Evolutionary conservation across 2,797 vertebrate genomes (phyloP).

Genomic region (Spatula clypeata): DNA sequence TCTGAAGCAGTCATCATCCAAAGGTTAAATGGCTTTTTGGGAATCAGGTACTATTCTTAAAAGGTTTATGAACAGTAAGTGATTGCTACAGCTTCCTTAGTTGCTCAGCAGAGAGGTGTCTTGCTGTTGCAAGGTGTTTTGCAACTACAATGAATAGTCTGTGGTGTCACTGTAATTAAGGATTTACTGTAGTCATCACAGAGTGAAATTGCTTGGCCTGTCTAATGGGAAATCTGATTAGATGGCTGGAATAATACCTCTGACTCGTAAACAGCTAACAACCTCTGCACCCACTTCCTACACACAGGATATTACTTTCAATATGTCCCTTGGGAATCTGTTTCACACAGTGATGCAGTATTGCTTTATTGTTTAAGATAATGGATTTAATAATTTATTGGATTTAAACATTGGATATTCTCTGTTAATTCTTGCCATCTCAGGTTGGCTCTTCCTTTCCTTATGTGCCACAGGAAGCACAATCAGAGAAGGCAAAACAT

Average conservation of each 20-base stretch:
- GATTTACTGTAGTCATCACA: not conserved
- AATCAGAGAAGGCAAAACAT: not conserved
- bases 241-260: not conserved
- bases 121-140: not conserved
- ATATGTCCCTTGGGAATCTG: not conserved
- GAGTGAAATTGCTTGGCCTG: not conserved
- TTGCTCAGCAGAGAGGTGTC: not conserved
- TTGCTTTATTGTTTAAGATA: not conserved
- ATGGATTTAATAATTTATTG: not conserved
- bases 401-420: not conserved
- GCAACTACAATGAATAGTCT: not conserved
- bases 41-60: not conserved
- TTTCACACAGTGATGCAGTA: not conserved
- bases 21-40: not conserved
- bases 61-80: not conserved
- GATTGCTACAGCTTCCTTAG: not conserved
- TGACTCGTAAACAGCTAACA: not conserved
- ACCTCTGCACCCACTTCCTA: not conserved
- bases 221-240: not conserved
- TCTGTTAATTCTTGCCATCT: not conserved
- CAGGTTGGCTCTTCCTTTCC: not conserved
- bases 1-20: not conserved
- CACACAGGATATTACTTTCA: not conserved
- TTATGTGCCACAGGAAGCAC: accelerated
- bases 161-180: not conserved